Percentiles rank a stretch among this genome's conserved stretches.
Evolutionary conservation across 2,888 invertebrate genomes (phyloP).

Genomic region (Gibbula magus): DNA sequence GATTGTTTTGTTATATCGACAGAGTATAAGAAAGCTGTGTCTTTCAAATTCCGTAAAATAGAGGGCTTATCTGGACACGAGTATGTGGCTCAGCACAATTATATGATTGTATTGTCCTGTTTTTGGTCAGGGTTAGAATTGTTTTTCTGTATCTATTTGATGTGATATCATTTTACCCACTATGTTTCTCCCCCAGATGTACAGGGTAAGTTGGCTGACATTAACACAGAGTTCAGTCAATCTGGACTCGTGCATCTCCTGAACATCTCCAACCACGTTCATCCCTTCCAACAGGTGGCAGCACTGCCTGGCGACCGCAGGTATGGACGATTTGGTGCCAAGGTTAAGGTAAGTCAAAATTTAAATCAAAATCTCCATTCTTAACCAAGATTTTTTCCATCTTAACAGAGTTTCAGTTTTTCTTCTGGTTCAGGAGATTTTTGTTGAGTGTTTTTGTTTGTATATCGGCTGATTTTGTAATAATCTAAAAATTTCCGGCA

Average conservation of each 20-base stretch:
- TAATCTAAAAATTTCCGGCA: too few species aligned
- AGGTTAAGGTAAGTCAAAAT: conserved; percentile 47
- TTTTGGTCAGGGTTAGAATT: too few species aligned
- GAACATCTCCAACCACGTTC: conserved; percentile 40
- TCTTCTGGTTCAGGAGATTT: background rate
- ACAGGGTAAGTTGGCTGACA: conserved; percentile 39
- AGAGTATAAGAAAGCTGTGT: too few species aligned
- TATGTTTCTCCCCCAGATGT: conserved; percentile 36
- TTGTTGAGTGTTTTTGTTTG: background rate
- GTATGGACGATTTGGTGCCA: conserved; percentile 57
- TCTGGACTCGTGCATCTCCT: conserved; percentile 54
- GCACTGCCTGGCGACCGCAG: conserved; percentile 54
- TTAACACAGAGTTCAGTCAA: conserved; percentile 42
- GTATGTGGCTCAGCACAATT: too few species aligned
- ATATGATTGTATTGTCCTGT: too few species aligned
- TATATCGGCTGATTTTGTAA: too few species aligned
- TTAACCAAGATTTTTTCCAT: too few species aligned
- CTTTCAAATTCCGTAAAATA: too few species aligned
- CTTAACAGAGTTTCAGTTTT: too few species aligned
- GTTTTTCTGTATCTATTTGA: background rate
- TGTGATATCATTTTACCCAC: background rate
- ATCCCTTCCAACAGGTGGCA: conserved; percentile 33
- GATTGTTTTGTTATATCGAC: too few species aligned
- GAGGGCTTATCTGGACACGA: too few species aligned
- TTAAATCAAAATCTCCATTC: background rate